A percentile compares a stretch with the other conserved stretches of the same genome.
Conservation (phyloP, 30 jellyfish, hydroid and myxozoan genomes). For the Calvadosia cruxmelitensis region DNA sequence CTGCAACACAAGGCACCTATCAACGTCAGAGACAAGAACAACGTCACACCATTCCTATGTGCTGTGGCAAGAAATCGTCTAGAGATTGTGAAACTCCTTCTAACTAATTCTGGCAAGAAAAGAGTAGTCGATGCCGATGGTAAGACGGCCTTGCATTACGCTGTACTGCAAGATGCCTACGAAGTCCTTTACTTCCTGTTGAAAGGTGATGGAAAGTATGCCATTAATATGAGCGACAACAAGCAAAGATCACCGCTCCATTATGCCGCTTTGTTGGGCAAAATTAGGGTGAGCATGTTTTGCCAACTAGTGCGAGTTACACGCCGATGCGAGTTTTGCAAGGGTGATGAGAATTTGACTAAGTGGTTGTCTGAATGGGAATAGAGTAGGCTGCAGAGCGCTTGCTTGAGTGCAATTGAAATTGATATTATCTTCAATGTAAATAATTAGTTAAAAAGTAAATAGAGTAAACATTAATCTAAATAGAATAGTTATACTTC, state of each 20-base stretch:
- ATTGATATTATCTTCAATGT: too few relatives aligned
- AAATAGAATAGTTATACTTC: too few relatives aligned
- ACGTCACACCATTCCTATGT: slow-evolving; percentile 22
- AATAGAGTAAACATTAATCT: too few relatives aligned
- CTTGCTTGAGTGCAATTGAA: too few relatives aligned
- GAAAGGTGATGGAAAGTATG: slow-evolving; percentile 6
- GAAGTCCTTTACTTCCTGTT: not conserved
- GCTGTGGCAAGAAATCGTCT: slow-evolving; percentile 14
- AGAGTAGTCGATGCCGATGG: slow-evolving; percentile 6
- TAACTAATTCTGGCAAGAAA: slow-evolving; percentile 15
- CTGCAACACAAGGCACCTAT: slow-evolving; percentile 7
- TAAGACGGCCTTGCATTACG: slow-evolving; percentile 12
- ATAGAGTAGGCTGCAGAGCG: too few relatives aligned
- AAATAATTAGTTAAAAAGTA: too few relatives aligned
- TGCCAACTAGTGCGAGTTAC: slow-evolving; percentile 2
- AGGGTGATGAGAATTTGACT: too few relatives aligned
- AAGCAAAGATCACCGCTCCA: slow-evolving; percentile 10
- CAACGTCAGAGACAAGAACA: slow-evolving; percentile 11
- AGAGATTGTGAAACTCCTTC: slow-evolving; percentile 6
- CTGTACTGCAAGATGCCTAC: slow-evolving; percentile 13
- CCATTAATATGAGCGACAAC: slow-evolving; percentile 1
- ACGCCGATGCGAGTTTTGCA: slow-evolving; percentile 3
- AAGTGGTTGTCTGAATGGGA: too few relatives aligned
- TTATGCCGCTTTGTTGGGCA: slow-evolving; percentile 21
- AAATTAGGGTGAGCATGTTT: slow-evolving; percentile 15